phyloP scores from a whole-genome alignment of 2,797 vertebrate species.

The Hybognathus amarus region DNA sequence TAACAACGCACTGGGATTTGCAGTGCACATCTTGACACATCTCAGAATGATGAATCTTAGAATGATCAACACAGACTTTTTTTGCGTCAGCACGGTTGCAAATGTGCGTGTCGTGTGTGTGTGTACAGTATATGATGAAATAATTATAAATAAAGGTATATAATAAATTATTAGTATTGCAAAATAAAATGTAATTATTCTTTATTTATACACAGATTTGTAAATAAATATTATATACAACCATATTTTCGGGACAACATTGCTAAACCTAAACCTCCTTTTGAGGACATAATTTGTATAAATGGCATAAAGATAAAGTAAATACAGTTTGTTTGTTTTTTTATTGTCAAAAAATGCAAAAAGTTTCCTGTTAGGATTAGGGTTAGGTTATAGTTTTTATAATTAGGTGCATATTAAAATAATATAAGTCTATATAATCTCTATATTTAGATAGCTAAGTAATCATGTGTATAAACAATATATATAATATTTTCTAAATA shows the following conservation, averaged over 20 bases:
- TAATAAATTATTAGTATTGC: too few species aligned
- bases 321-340: neutral
- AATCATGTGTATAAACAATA: neutral
- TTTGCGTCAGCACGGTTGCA: conserved; percentile 3
- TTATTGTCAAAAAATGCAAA: neutral
- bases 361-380: neutral
- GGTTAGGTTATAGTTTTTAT: neutral
- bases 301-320: neutral
- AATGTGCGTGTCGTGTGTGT: neutral
- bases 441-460: neutral
- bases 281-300: neutral
- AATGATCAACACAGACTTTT: conserved; percentile 37
- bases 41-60: conserved; percentile 46
- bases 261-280: neutral
- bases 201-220: neutral
- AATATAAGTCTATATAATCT: neutral
- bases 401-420: neutral
- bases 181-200: neutral
- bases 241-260: neutral
- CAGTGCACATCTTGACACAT: conserved; percentile 33
- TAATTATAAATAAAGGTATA: too few species aligned
- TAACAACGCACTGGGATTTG: conserved; percentile 30
- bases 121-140: too few species aligned
- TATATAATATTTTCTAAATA: neutral
- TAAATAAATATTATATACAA: neutral